These are phyloP conservation scores for Drepana falcataria DNA, from an alignment of 2,888 invertebrate species.

Conservation along the genomic window DNA sequence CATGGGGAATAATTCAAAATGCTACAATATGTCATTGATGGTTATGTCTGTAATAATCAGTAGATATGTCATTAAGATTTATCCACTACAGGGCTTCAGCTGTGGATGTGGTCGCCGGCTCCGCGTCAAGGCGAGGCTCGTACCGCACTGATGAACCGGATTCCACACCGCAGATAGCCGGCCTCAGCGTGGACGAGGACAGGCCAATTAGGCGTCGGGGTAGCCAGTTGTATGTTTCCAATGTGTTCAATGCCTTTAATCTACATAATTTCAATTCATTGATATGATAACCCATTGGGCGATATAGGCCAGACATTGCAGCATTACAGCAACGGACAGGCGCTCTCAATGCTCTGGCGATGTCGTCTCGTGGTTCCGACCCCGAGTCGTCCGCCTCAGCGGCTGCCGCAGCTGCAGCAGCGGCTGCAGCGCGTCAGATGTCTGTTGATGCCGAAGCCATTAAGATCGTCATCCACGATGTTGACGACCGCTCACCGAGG, in stretches of 20 bases:
- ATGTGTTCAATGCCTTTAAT: too few relatives aligned
- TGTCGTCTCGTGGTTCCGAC: constrained; percentile 55
- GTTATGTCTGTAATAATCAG: background rate
- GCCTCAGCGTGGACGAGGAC: constrained; percentile 84
- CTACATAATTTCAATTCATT: too few relatives aligned
- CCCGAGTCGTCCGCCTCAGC: constrained; percentile 54
- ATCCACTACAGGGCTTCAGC: constrained; percentile 82
- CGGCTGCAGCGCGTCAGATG: constrained; percentile 86
- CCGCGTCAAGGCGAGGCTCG: constrained; percentile 80
- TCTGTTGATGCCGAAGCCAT: constrained; percentile 95
- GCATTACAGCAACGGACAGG: constrained; percentile 81
- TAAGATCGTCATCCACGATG: constrained; percentile 95
- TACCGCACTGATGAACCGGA: constrained; percentile 81
- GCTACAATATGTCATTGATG: background rate
- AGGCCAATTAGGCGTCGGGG: constrained; percentile 87
- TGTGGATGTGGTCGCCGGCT: constrained; percentile 88
- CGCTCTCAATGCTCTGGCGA: constrained; percentile 69
- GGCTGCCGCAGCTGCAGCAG: constrained; percentile 73
- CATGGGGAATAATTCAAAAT: background rate
- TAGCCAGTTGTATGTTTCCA: constrained; percentile 86
- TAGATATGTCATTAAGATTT: background rate
- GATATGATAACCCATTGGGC: background rate
- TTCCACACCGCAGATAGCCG: constrained; percentile 76
- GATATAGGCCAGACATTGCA: constrained; percentile 85
- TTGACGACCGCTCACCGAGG: constrained; percentile 88